phyloP scores from a whole-genome alignment of 2,113 vertebrate species.

The Psilopogon haemacephalus region DNA sequence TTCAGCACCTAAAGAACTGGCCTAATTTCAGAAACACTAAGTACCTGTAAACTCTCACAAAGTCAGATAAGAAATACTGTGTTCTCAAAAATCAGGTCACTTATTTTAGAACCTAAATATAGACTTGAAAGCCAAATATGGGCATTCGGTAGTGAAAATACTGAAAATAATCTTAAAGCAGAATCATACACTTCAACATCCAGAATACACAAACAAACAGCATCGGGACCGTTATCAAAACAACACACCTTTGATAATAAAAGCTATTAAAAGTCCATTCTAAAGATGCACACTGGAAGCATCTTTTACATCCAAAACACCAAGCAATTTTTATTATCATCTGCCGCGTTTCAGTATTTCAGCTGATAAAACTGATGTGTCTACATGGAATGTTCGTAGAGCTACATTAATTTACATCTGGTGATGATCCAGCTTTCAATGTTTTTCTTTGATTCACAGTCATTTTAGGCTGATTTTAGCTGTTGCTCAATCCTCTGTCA shows the following conservation, averaged over 20 bases:
- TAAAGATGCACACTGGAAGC: neutral
- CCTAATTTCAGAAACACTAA: neutral
- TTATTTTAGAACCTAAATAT: neutral
- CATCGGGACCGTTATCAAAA: neutral
- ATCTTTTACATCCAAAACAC: neutral
- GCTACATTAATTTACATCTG: neutral
- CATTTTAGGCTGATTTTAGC: neutral
- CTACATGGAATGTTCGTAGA: neutral
- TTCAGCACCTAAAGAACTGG: neutral
- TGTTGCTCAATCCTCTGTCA: neutral
- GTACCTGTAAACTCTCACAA: neutral
- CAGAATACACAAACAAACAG: rapidly evolving
- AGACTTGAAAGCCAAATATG: neutral
- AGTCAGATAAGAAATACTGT: neutral
- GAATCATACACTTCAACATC: neutral
- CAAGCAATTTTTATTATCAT: neutral
- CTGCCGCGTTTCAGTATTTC: neutral
- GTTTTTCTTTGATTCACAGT: neutral
- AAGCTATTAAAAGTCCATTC: neutral
- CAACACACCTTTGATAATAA: neutral
- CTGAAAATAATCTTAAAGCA: neutral
- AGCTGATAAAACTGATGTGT: neutral
- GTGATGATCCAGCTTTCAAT: neutral
- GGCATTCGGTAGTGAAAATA: neutral
- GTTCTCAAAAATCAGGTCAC: constrained; percentile 18